A percentile compares a stretch with the other conserved stretches of the same genome.
Conservation (phyloP, 2,113 vertebrate species). For the Siniperca chuatsi region DNA sequence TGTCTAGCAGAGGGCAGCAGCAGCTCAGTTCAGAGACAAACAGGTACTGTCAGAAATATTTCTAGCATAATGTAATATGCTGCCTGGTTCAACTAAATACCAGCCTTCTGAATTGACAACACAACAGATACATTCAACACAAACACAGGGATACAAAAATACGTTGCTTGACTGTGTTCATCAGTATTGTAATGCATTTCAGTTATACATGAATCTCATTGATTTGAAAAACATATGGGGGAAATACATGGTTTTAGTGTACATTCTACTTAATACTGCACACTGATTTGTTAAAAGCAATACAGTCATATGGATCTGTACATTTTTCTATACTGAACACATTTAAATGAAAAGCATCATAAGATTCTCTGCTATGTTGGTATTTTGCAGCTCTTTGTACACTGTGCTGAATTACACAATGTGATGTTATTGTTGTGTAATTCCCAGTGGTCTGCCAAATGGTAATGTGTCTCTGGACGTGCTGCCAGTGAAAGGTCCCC, state of each 20-base stretch:
- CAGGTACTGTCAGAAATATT: constrained; percentile 80
- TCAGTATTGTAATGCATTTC: not conserved
- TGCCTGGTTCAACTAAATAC: not conserved
- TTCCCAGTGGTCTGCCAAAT: constrained; percentile 78
- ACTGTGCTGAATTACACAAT: not conserved
- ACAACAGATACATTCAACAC: not conserved
- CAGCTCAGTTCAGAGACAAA: constrained; percentile 56
- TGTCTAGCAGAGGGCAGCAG: too few relatives aligned
- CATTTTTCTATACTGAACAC: not conserved
- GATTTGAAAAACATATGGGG: not conserved
- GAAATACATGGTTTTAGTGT: not conserved
- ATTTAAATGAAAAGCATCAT: not conserved
- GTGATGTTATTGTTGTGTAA: constrained; percentile 22
- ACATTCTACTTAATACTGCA: not conserved
- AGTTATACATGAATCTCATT: not conserved
- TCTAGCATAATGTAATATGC: not conserved
- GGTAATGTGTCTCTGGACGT: constrained; percentile 90
- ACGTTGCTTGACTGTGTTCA: not conserved
- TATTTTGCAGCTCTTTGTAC: not conserved
- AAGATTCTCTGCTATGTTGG: not conserved
- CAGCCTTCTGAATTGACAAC: not conserved
- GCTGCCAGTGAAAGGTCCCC: constrained; percentile 95
- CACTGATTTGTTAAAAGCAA: not conserved
- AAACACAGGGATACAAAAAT: not conserved
- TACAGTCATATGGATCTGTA: too few relatives aligned